Evolutionary conservation across 2,888 invertebrate species (phyloP).

Genomic region (Microchrysa polita): DNA sequence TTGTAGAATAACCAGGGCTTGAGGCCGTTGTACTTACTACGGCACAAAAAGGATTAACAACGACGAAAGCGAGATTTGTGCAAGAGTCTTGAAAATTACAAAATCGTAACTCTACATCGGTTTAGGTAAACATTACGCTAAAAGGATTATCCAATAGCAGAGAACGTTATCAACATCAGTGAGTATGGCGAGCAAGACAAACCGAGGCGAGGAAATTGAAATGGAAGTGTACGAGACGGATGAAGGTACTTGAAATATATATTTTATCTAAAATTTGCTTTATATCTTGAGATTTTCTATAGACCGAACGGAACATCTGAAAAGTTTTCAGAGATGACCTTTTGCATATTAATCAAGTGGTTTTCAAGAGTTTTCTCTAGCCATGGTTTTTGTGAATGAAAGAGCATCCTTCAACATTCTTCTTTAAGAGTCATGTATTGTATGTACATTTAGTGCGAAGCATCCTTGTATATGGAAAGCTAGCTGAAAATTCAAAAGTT

Average conservation of each 20-base stretch:
- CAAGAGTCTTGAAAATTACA: not conserved
- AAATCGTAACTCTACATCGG: not conserved
- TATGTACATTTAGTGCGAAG: too few species aligned
- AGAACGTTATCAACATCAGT: conserved; percentile 12
- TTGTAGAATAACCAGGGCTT: conserved; percentile 5
- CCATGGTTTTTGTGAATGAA: not conserved
- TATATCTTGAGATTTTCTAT: conserved; percentile 3
- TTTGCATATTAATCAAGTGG: conserved; percentile 28
- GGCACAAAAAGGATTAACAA: not conserved
- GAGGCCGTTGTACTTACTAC: not conserved
- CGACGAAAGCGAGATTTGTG: conserved; percentile 3
- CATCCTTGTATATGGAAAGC: not conserved
- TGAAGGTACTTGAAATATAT: conserved; percentile 45
- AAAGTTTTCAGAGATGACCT: not conserved
- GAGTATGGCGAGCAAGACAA: conserved; percentile 9
- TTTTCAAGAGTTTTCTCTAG: not conserved
- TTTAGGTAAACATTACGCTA: conserved; percentile 15
- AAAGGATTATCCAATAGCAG: conserved; percentile 30
- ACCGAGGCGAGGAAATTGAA: conserved; percentile 47
- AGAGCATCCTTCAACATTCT: too few species aligned
- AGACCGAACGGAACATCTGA: too few species aligned
- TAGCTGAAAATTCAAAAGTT: too few species aligned
- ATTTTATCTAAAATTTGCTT: conserved; percentile 14
- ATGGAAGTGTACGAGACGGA: conserved; percentile 50
- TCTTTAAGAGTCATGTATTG: too few species aligned